phyloP scores from a whole-genome alignment of 2,797 vertebrate species.

The Macropus fuliginosus region DNA sequence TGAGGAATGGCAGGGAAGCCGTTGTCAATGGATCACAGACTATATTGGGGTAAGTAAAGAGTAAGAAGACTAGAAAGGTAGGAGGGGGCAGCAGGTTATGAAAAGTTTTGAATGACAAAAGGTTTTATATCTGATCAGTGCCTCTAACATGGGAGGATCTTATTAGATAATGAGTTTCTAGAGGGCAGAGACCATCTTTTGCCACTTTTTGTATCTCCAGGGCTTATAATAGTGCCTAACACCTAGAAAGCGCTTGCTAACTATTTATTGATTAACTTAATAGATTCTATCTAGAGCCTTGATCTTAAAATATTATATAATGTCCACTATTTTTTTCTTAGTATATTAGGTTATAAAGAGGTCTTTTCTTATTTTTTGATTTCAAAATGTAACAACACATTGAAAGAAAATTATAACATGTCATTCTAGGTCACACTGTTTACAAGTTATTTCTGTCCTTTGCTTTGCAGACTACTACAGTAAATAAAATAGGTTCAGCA shows the following conservation, averaged over 20 bases:
- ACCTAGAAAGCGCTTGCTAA: not conserved
- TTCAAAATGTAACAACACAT: not conserved
- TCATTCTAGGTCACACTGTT: not conserved
- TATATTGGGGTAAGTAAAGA: no score
- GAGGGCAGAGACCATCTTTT: not conserved
- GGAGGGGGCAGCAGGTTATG: not conserved
- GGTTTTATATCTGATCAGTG: not conserved
- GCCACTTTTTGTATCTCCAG: not conserved
- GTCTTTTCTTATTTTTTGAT: not conserved
- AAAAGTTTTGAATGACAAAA: no score
- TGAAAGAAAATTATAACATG: not conserved
- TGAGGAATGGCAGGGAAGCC: not conserved
- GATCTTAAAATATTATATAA: not conserved
- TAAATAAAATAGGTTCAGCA: slow-evolving; percentile 22
- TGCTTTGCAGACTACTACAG: no score
- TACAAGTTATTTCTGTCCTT: not conserved
- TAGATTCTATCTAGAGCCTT: not conserved
- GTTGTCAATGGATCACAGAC: not conserved
- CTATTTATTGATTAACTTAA: not conserved
- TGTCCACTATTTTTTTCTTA: no score
- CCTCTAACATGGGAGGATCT: not conserved
- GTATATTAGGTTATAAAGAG: no score
- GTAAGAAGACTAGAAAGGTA: not conserved
- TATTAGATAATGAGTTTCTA: not conserved
- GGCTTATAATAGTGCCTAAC: not conserved